Conservation (phyloP, 2,113 vertebrate species). For the Sterna hirundo region DNA sequence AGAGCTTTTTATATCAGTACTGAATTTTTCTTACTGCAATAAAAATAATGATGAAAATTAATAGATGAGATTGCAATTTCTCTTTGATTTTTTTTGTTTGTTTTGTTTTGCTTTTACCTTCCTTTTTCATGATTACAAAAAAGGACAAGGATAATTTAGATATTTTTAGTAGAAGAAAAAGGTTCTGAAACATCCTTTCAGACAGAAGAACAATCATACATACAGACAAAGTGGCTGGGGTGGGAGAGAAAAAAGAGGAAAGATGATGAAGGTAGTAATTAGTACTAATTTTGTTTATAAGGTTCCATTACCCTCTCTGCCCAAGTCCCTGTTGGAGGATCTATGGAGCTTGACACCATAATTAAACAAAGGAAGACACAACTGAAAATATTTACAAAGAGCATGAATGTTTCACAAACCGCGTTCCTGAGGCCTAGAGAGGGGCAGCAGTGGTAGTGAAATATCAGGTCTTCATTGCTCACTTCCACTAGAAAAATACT, state of each 20-base stretch:
- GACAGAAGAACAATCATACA: background rate
- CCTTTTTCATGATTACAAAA: background rate
- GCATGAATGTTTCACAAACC: fast-evolving
- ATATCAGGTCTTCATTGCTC: background rate
- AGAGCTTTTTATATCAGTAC: background rate
- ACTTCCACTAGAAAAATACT: background rate
- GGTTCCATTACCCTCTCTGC: background rate
- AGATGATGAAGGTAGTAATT: background rate
- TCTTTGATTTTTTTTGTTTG: background rate
- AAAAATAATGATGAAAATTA: background rate
- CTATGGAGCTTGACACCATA: background rate
- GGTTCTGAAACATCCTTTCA: background rate
- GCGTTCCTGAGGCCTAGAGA: background rate
- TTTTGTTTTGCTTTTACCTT: background rate
- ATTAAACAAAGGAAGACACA: background rate
- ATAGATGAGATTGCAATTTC: background rate
- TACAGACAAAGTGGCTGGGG: background rate
- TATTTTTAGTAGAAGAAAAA: background rate
- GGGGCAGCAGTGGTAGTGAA: background rate
- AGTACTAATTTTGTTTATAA: background rate
- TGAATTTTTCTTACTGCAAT: background rate
- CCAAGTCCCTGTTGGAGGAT: background rate
- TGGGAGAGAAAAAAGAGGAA: background rate
- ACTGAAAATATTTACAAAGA: background rate
- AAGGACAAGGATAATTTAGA: background rate